These are phyloP conservation scores for Poeciliopsis prolifica DNA, from an alignment of 2,113 vertebrate species.

Conservation along the genomic window DNA sequence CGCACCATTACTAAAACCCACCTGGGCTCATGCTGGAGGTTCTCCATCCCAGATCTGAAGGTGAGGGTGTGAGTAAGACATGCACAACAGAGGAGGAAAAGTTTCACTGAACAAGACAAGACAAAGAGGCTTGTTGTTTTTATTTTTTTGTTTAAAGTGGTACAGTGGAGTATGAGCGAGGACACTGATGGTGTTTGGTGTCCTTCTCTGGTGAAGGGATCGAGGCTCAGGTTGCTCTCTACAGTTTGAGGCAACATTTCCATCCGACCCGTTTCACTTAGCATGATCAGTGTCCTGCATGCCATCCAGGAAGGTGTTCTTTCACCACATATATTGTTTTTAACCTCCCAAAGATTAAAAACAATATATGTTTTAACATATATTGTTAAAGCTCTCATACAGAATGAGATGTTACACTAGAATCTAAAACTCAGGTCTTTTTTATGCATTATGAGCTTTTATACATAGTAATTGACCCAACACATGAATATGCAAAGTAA, in stretches of 20 bases:
- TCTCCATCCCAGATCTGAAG: conserved; percentile 94
- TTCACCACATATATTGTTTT: neutral
- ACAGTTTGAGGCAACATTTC: conserved; percentile 70
- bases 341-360: neutral
- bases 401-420: neutral
- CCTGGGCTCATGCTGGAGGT: conserved; percentile 86
- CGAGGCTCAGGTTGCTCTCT: conserved; percentile 69
- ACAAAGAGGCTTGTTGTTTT: neutral
- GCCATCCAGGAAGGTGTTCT: neutral
- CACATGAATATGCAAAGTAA: neutral
- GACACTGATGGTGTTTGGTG: conserved; percentile 72
- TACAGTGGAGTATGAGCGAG: conserved; percentile 47
- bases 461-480: neutral
- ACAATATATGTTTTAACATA: no score
- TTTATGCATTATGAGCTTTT: neutral
- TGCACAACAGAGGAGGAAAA: neutral
- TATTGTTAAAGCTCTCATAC: neutral
- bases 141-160: conserved; percentile 1
- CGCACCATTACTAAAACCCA: conserved; percentile 85
- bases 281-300: conserved; percentile 17
- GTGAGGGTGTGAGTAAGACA: conserved; percentile 64
- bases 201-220: conserved; percentile 66
- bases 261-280: conserved; percentile 61
- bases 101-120: neutral
- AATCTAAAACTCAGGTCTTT: neutral